These are phyloP conservation scores for Psophia crepitans DNA, from an alignment of 2,113 vertebrate species.

Conservation along the genomic window DNA sequence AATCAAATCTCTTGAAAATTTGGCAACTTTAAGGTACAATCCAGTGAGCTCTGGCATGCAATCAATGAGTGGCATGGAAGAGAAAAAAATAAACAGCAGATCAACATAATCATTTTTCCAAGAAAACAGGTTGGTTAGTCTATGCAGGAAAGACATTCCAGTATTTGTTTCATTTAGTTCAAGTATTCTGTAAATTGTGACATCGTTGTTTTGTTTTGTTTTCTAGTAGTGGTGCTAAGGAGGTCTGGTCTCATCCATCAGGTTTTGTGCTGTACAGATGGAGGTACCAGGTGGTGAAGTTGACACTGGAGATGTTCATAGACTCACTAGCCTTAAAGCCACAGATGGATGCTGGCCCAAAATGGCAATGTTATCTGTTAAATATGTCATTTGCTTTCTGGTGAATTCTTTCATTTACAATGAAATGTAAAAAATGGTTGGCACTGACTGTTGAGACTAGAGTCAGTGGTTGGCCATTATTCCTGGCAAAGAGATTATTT, in stretches of 20 bases:
- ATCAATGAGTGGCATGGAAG: not conserved
- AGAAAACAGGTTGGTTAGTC: not conserved
- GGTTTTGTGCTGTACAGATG: not conserved
- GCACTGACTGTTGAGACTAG: not conserved
- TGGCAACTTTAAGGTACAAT: not conserved
- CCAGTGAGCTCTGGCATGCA: not conserved
- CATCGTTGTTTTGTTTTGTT: not conserved
- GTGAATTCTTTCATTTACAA: not conserved
- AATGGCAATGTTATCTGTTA: not conserved
- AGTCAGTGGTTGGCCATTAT: not conserved
- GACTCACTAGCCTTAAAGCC: not conserved
- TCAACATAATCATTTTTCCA: not conserved
- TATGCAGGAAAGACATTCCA: not conserved
- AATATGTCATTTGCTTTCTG: not conserved
- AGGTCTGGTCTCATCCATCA: not conserved
- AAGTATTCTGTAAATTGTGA: not conserved
- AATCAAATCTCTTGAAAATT: not conserved
- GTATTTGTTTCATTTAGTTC: not conserved
- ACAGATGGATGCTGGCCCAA: not conserved
- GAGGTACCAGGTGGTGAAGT: not conserved
- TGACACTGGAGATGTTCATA: not conserved
- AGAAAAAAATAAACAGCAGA: not conserved
- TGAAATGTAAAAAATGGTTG: not conserved
- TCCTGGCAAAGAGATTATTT: not conserved
- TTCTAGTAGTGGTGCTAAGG: not conserved